Percentiles rank a stretch among this genome's conserved stretches.
These are phyloP conservation scores for Callyntrura guangdongensis DNA, from an alignment of 2,888 invertebrate genomes.

Conservation along the genomic window DNA sequence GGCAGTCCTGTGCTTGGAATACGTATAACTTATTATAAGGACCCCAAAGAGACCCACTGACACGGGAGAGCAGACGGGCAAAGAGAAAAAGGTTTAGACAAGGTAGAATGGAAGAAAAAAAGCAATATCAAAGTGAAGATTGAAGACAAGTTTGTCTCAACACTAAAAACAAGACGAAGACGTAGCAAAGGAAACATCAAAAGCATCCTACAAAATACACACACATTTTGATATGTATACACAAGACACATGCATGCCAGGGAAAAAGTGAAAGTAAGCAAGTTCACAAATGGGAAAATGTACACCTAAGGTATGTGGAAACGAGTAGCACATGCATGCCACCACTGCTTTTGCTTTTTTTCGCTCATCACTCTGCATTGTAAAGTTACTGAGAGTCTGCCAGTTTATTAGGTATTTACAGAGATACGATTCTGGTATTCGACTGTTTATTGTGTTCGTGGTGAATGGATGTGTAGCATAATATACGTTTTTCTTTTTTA, in stretches of 20 bases:
- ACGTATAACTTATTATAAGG: not conserved
- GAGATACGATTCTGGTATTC: not conserved
- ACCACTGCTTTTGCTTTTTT: not conserved
- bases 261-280: not conserved
- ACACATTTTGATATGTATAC: not conserved
- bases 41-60: slow-evolving; percentile 23
- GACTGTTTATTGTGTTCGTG: too few relatives aligned
- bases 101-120: slow-evolving; percentile 10
- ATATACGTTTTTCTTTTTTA: not conserved
- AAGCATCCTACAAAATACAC: slow-evolving; percentile 34
- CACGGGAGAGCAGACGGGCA: slow-evolving; percentile 12
- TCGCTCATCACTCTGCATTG: not conserved
- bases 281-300: not conserved
- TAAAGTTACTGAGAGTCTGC: not conserved
- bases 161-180: slow-evolving; percentile 14
- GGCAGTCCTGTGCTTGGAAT: slow-evolving; percentile 10
- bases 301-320: not conserved
- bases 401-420: not conserved
- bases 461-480: not conserved
- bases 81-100: slow-evolving; percentile 45
- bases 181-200: slow-evolving; percentile 58
- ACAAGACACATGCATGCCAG: not conserved
- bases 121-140: slow-evolving; percentile 42
- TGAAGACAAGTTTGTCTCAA: slow-evolving; percentile 60
- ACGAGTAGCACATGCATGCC: not conserved